Evolutionary conservation across 2,113 vertebrate genomes (phyloP).

Genomic region (Coryphaenoides rupestris): DNA sequence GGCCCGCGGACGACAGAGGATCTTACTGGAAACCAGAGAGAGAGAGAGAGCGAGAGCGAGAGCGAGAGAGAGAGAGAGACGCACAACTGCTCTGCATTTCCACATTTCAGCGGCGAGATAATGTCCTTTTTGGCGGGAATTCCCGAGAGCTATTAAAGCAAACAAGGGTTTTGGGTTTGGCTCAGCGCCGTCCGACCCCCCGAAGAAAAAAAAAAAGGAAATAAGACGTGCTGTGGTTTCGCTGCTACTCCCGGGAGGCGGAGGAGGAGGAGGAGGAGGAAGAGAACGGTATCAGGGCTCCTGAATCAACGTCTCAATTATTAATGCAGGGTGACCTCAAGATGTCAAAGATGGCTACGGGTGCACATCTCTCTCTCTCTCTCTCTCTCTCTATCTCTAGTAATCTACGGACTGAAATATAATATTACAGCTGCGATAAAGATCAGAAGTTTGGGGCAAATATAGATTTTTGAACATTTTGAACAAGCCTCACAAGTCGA

Average conservation of each 20-base stretch:
- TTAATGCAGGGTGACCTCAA: not conserved
- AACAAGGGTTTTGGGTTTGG: not conserved
- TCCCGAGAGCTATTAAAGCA: not conserved
- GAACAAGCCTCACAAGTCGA: no score
- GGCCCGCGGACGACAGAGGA: not conserved
- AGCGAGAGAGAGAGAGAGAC: no score
- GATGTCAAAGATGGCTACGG: no score
- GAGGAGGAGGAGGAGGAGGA: no score
- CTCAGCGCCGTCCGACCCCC: not conserved
- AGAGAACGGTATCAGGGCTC: not conserved
- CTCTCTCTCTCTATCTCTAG: no score
- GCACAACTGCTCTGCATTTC: not conserved
- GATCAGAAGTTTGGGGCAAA: no score
- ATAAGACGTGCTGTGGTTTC: not conserved
- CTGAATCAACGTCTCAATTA: constrained; percentile 1
- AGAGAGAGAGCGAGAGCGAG: no score
- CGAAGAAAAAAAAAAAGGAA: no score
- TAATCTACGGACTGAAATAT: no score
- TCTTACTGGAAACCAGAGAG: not conserved
- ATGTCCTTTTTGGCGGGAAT: not conserved
- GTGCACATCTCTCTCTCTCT: no score
- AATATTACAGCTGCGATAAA: no score
- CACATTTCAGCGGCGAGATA: not conserved
- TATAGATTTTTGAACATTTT: no score
- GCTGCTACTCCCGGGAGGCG: not conserved